Evolutionary conservation across 2,113 vertebrate genomes (phyloP).

Genomic region (Chloebia gouldiae): DNA sequence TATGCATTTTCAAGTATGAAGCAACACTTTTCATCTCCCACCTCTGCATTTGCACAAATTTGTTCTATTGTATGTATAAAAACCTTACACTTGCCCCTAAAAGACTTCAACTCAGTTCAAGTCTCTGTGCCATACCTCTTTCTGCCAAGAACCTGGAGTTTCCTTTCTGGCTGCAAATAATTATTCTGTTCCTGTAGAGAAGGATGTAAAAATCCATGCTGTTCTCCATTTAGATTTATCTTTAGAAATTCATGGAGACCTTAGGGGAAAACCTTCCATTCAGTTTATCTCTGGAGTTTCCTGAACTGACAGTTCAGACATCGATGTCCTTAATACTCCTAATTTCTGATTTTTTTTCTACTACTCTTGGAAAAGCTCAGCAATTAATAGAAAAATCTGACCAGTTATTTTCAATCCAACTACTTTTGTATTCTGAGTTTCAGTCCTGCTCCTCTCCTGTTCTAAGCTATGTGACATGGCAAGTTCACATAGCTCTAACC

Average conservation of each 20-base stretch:
- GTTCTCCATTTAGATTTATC: constrained; percentile 41
- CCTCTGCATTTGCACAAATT: background rate
- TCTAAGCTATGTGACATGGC: background rate
- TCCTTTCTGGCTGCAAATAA: constrained; percentile 53
- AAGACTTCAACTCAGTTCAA: background rate
- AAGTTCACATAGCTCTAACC: background rate
- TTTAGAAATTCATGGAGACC: constrained; percentile 34
- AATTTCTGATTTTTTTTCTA: constrained; percentile 43
- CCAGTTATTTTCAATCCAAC: background rate
- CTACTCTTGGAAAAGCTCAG: background rate
- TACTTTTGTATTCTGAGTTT: background rate
- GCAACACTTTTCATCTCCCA: background rate
- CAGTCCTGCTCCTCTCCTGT: background rate
- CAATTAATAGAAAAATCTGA: background rate
- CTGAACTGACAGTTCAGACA: constrained; percentile 46
- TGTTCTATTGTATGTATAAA: background rate
- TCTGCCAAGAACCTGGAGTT: constrained; percentile 37
- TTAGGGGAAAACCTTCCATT: constrained; percentile 54
- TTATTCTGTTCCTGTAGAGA: constrained; percentile 49
- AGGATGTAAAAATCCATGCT: constrained; percentile 51
- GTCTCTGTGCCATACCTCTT: background rate
- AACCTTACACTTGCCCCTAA: background rate
- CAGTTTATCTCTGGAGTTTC: constrained; percentile 41
- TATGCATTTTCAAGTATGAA: background rate
- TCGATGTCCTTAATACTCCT: constrained; percentile 14